Evolutionary conservation across 2,888 invertebrate genomes (phyloP).

Genomic region (Acanthococcus lagerstroemiae): DNA sequence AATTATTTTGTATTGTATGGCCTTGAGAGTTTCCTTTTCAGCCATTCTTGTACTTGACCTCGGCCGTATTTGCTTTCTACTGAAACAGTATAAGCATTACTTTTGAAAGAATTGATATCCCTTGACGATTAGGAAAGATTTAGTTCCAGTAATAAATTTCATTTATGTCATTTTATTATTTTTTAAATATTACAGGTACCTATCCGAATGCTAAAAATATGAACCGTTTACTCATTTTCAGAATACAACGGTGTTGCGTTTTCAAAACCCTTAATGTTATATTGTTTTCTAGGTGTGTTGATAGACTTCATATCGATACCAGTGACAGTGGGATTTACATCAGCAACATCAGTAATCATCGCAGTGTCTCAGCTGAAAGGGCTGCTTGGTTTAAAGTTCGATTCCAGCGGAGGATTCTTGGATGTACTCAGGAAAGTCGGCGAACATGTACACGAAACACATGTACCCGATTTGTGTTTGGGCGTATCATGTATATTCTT

Average conservation of each 20-base stretch:
- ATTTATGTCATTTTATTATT: no score
- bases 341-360: slow-evolving; percentile 83
- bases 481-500: slow-evolving; percentile 63
- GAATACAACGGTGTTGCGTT: neutral
- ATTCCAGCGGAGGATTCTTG: slow-evolving; percentile 62
- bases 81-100: no score
- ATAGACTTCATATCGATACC: slow-evolving; percentile 85
- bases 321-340: slow-evolving; percentile 80
- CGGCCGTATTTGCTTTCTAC: no score
- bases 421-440: slow-evolving; percentile 62
- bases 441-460: slow-evolving; percentile 56
- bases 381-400: slow-evolving; percentile 60
- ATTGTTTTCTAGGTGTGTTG: slow-evolving; percentile 66
- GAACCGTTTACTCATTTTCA: neutral
- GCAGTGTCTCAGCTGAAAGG: slow-evolving; percentile 73
- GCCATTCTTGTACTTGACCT: no score
- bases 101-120: no score
- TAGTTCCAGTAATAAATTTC: no score
- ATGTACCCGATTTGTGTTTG: slow-evolving; percentile 57
- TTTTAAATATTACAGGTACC: neutral
- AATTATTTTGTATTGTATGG: no score
- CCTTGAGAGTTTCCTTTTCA: no score
- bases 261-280: neutral
- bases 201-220: neutral
- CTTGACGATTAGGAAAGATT: no score